These are phyloP conservation scores for Habroteleia sp. DNA, from an alignment of 2,888 invertebrate genomes.

Conservation along the genomic window DNA sequence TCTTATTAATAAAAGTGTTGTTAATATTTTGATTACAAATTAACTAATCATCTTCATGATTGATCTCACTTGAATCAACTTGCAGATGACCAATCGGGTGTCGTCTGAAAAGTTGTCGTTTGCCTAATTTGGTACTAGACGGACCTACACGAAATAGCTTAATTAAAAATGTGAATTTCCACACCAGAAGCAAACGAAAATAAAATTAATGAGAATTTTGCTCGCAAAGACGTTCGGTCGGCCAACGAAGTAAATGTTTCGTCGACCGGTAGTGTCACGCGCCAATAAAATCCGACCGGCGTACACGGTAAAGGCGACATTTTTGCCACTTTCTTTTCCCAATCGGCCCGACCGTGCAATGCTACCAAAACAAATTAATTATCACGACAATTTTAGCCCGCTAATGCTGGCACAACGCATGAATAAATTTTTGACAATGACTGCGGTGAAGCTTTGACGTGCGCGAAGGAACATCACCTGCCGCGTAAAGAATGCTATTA, in stretches of 20 bases:
- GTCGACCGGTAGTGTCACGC: conserved; percentile 1
- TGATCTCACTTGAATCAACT: conserved; percentile 53
- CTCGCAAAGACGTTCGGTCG: too few relatives aligned
- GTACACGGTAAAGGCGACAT: not conserved
- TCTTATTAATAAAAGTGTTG: conserved; percentile 4
- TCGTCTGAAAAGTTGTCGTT: conserved; percentile 60
- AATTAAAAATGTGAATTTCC: not conserved
- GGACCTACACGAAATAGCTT: conserved; percentile 54
- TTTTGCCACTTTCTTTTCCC: conserved; percentile 4
- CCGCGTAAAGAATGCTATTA: conserved; percentile 40
- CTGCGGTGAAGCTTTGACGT: too few relatives aligned
- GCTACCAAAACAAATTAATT: conserved; percentile 20
- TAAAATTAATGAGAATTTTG: too few relatives aligned
- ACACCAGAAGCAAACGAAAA: too few relatives aligned
- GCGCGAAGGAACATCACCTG: conserved; percentile 29
- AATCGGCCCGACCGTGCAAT: not conserved
- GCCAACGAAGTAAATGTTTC: too few relatives aligned
- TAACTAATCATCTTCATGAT: conserved; percentile 1
- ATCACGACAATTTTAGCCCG: conserved; percentile 14
- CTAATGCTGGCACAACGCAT: conserved; percentile 31
- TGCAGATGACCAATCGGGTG: conserved; percentile 59
- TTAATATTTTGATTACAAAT: conserved; percentile 3
- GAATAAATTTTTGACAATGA: conserved; percentile 23
- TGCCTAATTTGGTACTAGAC: conserved; percentile 44
- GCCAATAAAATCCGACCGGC: conserved; percentile 1